A percentile compares a stretch with the other conserved stretches of the same genome.
Conservation (phyloP, 2,888 invertebrate genomes). For the Aporophyla lueneburgensis region DNA sequence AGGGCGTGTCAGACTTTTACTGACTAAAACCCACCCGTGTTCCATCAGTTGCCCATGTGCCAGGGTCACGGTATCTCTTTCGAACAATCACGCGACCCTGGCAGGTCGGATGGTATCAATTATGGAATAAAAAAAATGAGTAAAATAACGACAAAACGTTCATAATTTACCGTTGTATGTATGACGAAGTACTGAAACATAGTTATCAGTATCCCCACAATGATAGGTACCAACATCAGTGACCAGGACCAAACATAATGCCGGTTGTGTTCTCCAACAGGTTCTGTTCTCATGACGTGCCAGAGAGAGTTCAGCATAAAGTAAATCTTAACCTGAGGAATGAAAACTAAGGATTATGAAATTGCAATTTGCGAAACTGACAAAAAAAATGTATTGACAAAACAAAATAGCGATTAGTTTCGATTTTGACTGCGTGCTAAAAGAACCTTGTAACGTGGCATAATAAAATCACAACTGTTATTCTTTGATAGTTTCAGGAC, state of each 20-base stretch:
- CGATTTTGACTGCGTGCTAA: no score
- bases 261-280: background rate
- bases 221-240: slow-evolving; percentile 43
- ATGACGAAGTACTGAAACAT: slow-evolving; percentile 49
- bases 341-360: background rate
- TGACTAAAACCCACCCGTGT: no score
- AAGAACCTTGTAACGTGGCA: no score
- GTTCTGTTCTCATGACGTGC: slow-evolving; percentile 34
- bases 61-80: no score
- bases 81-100: no score
- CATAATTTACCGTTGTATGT: slow-evolving; percentile 48
- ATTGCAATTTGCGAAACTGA: no score
- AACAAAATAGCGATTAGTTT: no score
- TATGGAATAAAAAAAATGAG: background rate
- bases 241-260: slow-evolving; percentile 60
- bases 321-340: slow-evolving; percentile 67
- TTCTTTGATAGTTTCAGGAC: no score
- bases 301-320: slow-evolving; percentile 61
- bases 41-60: no score
- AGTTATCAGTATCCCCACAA: slow-evolving; percentile 49
- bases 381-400: no score
- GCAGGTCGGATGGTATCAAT: background rate
- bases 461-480: no score
- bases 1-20: no score
- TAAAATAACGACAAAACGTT: background rate